Conservation (phyloP, 2,888 invertebrate genomes). For the Lampropteryx suffumata region DNA sequence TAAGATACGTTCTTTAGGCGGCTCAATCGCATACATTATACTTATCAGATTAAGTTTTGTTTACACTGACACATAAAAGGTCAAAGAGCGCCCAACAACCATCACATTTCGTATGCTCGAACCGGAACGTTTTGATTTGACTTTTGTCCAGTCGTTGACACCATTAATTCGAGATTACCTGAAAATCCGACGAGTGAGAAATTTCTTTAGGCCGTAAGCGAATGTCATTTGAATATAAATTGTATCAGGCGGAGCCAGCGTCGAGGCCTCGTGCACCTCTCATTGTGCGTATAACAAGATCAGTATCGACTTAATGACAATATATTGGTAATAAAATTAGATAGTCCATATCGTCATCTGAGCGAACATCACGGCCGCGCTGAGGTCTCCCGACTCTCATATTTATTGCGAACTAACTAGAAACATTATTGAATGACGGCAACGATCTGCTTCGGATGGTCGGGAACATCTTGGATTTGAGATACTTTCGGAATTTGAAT, state of each 20-base stretch:
- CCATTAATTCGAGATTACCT: slow-evolving; percentile 76
- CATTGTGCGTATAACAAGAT: slow-evolving; percentile 83
- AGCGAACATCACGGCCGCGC: slow-evolving; percentile 64
- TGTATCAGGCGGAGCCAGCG: slow-evolving; percentile 62
- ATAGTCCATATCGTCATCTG: slow-evolving; percentile 78
- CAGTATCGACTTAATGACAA: slow-evolving; percentile 83
- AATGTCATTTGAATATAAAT: slow-evolving; percentile 82
- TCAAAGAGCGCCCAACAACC: slow-evolving; percentile 41
- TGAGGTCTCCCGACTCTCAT: slow-evolving; percentile 66
- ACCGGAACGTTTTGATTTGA: slow-evolving; percentile 52
- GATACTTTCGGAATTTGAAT: slow-evolving; percentile 54
- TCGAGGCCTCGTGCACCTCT: slow-evolving; percentile 64
- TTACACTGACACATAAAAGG: slow-evolving; percentile 39
- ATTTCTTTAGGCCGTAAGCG: slow-evolving; percentile 71
- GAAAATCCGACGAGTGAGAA: slow-evolving; percentile 80
- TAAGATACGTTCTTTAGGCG: slow-evolving; percentile 32
- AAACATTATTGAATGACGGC: slow-evolving; percentile 77
- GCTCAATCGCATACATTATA: slow-evolving; percentile 36
- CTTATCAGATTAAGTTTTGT: slow-evolving; percentile 40
- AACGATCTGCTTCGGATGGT: slow-evolving; percentile 62
- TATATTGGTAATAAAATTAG: slow-evolving; percentile 83
- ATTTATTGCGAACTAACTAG: slow-evolving; percentile 79
- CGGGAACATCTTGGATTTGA: slow-evolving; percentile 50
- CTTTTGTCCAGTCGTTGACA: slow-evolving; percentile 57
- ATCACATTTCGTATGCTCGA: slow-evolving; percentile 41